phyloP scores from a whole-genome alignment of 2,797 vertebrate genomes.

The Furcifer pardalis region DNA sequence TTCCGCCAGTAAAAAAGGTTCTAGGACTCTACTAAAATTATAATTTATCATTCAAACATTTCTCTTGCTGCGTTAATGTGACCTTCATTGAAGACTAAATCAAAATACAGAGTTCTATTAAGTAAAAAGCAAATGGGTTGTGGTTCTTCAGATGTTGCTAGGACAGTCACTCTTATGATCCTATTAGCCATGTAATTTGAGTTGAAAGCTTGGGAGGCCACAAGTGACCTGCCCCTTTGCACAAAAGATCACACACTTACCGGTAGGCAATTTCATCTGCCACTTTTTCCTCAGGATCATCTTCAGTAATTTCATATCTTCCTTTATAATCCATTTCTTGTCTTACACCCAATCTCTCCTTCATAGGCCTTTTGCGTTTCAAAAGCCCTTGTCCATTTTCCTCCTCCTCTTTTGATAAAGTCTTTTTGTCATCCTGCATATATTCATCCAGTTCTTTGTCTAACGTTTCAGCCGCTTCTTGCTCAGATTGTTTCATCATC shows the following conservation, averaged over 20 bases:
- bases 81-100: neutral
- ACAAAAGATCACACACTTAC: slow-evolving; percentile 67
- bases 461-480: slow-evolving; percentile 79
- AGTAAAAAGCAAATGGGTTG: neutral
- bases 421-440: slow-evolving; percentile 81
- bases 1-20: too few species aligned
- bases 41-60: neutral
- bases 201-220: too few species aligned
- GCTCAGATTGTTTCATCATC: slow-evolving; percentile 83
- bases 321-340: slow-evolving; percentile 92
- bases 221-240: too few species aligned
- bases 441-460: slow-evolving; percentile 90
- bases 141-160: too few species aligned
- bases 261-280: slow-evolving; percentile 91
- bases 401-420: slow-evolving; percentile 48
- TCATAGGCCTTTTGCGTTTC: slow-evolving; percentile 88
- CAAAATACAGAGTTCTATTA: fast-evolving
- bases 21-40: too few species aligned
- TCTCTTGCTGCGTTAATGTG: neutral
- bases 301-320: slow-evolving; percentile 87
- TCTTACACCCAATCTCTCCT: slow-evolving; percentile 86
- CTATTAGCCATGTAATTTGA: too few species aligned
- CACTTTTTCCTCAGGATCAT: slow-evolving; percentile 89
- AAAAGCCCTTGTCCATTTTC: slow-evolving; percentile 74
- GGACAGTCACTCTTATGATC: too few species aligned